These are phyloP conservation scores for Myanophis thanlyinensis DNA, from an alignment of 2,113 vertebrate species.

Conservation along the genomic window DNA sequence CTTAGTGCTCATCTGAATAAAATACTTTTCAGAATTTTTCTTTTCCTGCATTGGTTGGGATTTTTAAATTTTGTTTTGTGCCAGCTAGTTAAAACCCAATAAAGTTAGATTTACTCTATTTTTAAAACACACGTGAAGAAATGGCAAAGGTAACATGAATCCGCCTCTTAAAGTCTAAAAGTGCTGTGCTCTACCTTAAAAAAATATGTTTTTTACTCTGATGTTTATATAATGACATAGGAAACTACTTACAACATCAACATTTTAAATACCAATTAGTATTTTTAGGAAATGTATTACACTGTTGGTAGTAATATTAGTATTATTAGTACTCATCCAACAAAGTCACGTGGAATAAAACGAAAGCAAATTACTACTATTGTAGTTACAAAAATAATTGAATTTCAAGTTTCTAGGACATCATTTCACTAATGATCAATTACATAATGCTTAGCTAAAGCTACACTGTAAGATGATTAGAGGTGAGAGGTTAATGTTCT, in stretches of 20 bases:
- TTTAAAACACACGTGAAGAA: not conserved
- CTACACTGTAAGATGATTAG: slow-evolving; percentile 65
- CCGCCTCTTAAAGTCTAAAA: not conserved
- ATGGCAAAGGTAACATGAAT: not conserved
- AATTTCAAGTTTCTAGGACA: slow-evolving; percentile 53
- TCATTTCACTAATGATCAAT: slow-evolving; percentile 64
- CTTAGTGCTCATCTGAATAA: not conserved
- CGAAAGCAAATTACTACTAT: slow-evolving; percentile 19
- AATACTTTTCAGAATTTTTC: not conserved
- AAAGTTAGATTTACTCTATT: not conserved
- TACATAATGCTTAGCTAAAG: slow-evolving; percentile 62
- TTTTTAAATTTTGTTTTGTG: not conserved
- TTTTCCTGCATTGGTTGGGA: not conserved
- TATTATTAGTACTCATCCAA: not conserved
- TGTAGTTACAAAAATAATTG: slow-evolving; percentile 45
- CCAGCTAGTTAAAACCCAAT: not conserved
- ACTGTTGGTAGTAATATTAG: not conserved
- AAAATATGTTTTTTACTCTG: not conserved
- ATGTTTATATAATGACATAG: not conserved
- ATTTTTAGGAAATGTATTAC: not conserved
- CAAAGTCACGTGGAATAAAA: not conserved
- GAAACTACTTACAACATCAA: not conserved
- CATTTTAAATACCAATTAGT: not conserved
- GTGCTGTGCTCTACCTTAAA: not conserved
- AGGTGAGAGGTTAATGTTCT: slow-evolving; percentile 64